Evolutionary conservation across 2,113 vertebrate genomes (phyloP), one percentile per base, ranked within the genome.

Genomic region (Coracopsis vasa): DNA sequence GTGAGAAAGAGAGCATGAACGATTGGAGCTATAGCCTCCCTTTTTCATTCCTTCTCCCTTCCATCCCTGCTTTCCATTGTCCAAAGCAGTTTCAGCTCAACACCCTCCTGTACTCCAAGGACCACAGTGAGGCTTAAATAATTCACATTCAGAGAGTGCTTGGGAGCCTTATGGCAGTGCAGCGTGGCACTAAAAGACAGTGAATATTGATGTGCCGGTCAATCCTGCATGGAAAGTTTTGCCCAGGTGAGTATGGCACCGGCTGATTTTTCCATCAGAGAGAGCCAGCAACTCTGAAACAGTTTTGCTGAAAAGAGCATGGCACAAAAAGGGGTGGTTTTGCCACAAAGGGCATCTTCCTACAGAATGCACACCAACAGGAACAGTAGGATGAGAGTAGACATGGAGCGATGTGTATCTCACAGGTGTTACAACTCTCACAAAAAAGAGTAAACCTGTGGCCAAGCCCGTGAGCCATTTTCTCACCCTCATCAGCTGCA

Each of bases 41-140:
- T 93, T 82, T 91, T 90, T 84, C 80, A 91, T 82, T 27, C 54
- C 80, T 7, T 47, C 61, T 77, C 83, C 64, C 69, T 92, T 21
- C 87, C 94, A 92, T 74, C 72, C 80, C 93, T 39, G 50, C 61
- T 89, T 80, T 48, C 81, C 81, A 91, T 92, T 81, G 94, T 92
- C n/a, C 7, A 66, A 54, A 66, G 79, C 86, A 84, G 86, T 37
- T 87, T 27, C 65, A 86, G 94, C 75, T 60, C 83, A 71, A 21
- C 5, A n/a, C 90, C 71, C 35, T 62, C 86, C 80, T 39, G 17
- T 7, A 7, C 86, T 80, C 88, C 71, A 35, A 91, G 81, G 92
- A 71, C n/a, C 54, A 54, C 44, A 23, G 72, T 0, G 27, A 60
- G 48, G 85, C 48, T 88, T 92, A n/a, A 92, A 95, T 90, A 87